Evolutionary conservation across 1,140 invertebrate species (phyloP), one percentile per base, ranked within the genome.

Genomic region (Drosophila paulistorum): DNA sequence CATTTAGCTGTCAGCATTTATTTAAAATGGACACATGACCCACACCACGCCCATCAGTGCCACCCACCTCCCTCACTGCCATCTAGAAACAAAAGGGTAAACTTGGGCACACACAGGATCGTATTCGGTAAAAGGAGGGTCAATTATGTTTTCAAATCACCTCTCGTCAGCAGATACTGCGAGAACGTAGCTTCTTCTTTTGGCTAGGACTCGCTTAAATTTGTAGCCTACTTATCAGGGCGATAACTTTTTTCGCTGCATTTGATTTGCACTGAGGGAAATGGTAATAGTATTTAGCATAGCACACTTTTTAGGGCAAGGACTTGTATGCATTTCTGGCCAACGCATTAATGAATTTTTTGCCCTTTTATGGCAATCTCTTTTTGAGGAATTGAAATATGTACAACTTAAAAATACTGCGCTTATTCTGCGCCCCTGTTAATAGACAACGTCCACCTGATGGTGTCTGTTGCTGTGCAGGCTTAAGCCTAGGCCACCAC

Each of bases 1-100:
- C 79, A 87, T 87, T 86, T 86, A 73, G 72, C 79, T 82, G 82
- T 87, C 82, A 83, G 79, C 79, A 79, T 77, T 86, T 82, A 82
- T 87, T 86, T 79, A 83, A 87, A 86, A 87, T 74, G 76, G 65
- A 83, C 82, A 66, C 60, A 75, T 26, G 45, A 20, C 62, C 45
- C n/a, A 20, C 23, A 33, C n/a, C 33, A 63, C 23, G 11, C 35
- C 37, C 17, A 48, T 17, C 45, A 20, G 48, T 58, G 48, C 30
- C 39, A 42, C n/a, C 39, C 45, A 59, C 39, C 39, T 13, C 14
- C 33, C 2, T 7, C 33, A 35, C 26, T 17, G 7, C 2, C 9
- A 48, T 7, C 45, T 23, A 4, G 10, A 23, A 51, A 48, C 41
- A 59, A 74, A 51, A 60, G 72, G 58, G 63, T 51, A 51, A 65